These are phyloP conservation scores for Idaea aversata DNA, from an alignment of 2,888 invertebrate species.

Conservation along the genomic window DNA sequence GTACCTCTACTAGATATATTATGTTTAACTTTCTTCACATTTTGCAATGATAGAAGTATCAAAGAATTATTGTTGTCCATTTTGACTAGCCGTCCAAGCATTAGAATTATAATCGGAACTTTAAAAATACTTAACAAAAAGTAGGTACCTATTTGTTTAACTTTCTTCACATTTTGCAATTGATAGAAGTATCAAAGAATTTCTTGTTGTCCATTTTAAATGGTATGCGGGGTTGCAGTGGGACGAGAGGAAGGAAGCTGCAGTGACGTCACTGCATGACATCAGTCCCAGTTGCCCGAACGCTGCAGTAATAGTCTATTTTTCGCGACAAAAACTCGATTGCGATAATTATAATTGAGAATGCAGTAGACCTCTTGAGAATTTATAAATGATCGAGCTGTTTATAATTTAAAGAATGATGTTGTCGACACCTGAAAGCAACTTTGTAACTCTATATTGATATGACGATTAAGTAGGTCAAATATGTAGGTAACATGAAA, in stretches of 20 bases:
- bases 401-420: too few relatives aligned
- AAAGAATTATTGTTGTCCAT: conserved; percentile 6
- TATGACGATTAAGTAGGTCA: too few relatives aligned
- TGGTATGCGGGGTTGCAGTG: conserved; percentile 16
- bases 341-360: background rate
- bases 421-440: too few relatives aligned
- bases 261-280: conserved; percentile 56
- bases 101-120: too few relatives aligned
- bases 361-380: conserved; percentile 3
- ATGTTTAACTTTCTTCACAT: background rate
- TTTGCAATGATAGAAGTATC: background rate
- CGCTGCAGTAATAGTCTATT: background rate
- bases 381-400: background rate
- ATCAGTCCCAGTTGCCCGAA: conserved; percentile 37
- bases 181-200: conserved; percentile 4
- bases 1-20: background rate
- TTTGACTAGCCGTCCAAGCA: conserved; percentile 7
- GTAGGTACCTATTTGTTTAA: too few relatives aligned
- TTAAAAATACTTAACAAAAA: too few relatives aligned
- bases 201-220: conserved; percentile 8
- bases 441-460: too few relatives aligned
- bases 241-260: conserved; percentile 53
- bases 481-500: too few relatives aligned
- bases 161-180: background rate
- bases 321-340: conserved; percentile 3